Evolutionary conservation across 2,113 vertebrate genomes (phyloP).

Genomic region (Semicossyphus pulcher): DNA sequence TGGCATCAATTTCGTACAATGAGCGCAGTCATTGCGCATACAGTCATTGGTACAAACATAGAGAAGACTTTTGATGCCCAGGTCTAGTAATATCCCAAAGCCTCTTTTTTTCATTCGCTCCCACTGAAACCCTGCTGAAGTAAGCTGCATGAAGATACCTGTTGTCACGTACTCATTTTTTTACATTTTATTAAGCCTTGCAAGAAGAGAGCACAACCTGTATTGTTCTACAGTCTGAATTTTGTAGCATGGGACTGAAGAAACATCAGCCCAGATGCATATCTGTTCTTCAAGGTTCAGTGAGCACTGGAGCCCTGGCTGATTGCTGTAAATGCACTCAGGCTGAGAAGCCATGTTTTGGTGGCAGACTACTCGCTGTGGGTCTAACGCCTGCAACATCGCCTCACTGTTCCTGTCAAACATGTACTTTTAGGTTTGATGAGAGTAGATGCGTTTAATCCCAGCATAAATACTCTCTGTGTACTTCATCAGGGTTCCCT

Average conservation of each 20-base stretch:
- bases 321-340: not conserved
- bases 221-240: not conserved
- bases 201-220: not conserved
- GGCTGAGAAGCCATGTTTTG: slow-evolving; percentile 47
- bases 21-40: too few species aligned
- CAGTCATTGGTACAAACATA: too few species aligned
- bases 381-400: slow-evolving; percentile 68
- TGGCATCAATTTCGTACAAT: too few species aligned
- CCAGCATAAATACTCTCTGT: slow-evolving; percentile 74
- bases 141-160: too few species aligned
- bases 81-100: too few species aligned
- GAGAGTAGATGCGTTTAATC: slow-evolving; percentile 69
- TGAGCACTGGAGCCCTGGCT: slow-evolving; percentile 1
- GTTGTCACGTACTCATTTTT: too few species aligned
- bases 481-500: slow-evolving; percentile 71
- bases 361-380: slow-evolving; percentile 45
- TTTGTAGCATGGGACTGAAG: not conserved
- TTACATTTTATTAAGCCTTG: too few species aligned
- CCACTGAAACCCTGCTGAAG: too few species aligned
- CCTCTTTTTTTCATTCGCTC: too few species aligned
- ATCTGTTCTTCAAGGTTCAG: not conserved
- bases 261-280: too few species aligned
- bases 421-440: slow-evolving; percentile 74
- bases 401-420: slow-evolving; percentile 68
- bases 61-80: too few species aligned